Base-by-base conservation (phyloP, 2,113 vertebrate species). In the Clarias gariepinus region DNA sequence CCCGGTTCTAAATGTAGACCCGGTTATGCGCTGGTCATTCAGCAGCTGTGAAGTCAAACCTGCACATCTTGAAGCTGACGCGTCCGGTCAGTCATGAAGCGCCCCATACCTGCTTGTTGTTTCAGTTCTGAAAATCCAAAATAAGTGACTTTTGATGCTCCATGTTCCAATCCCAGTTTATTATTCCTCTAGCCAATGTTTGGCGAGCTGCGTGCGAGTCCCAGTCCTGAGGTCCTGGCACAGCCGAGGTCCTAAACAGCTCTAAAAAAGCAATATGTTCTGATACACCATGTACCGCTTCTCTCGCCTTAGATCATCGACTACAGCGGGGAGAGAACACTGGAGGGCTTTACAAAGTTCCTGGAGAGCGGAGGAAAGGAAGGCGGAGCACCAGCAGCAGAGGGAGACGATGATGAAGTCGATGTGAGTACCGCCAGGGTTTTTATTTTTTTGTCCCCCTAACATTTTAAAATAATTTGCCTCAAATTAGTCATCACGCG, bases 321-420 rank as follows among this genome's bases (percentile, higher is more conserved):
- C 66, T 99, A 98, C 90, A 99, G 98, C 0, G 98, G 98, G 0
- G 98, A 99, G 92, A 95, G 98, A 92, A 99, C 98, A 0, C 89
- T 99, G 85, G 98, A 99, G 13, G 97, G 97, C 52, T 98, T 99
- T 90, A 95, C 95, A 66, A 98, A 98, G 86, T 99, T 99, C 93
- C 68, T 99, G 94, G 97, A 98, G 92, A 99, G 98, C 0, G 98
- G 98, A 0, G 98, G 98, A 7, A 96, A 96, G 92, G 98, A 99
- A 0, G 98, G 98, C 0, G 98, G 97, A 0, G 93, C 93, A 8
- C 94, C 95, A 0, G 96, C 96, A 28, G 96, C 93, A 66, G 95
- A 95, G 0, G 94, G 60, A 0, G 97, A 97, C 97, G 95, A 96
- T 0, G 96, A 88, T 2, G 91, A 94, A 0, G 96, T 96, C 0